A percentile compares a stretch with the other conserved stretches of the same genome.
Evolutionary conservation across 2,888 invertebrate species (phyloP).

Genomic region (Formica aserva): DNA sequence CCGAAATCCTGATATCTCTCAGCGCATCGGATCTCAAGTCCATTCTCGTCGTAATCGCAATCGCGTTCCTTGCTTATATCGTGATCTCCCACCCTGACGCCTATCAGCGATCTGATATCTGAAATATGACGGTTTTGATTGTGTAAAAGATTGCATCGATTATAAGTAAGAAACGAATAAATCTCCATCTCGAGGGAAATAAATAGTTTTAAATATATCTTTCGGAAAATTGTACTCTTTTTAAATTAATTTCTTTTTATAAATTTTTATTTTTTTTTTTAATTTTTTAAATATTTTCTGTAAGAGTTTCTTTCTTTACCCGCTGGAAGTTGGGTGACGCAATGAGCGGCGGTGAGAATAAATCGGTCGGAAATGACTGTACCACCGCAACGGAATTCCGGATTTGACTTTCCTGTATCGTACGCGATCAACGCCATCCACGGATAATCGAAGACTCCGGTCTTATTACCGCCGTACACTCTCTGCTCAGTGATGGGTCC

Average conservation of each 20-base stretch:
- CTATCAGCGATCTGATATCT: conserved; percentile 77
- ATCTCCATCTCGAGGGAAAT: not conserved
- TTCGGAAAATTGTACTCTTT: not conserved
- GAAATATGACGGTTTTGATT: conserved; percentile 48
- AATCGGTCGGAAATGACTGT: conserved; percentile 87
- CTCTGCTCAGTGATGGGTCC: conserved; percentile 87
- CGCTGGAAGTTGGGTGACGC: conserved; percentile 84
- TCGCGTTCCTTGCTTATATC: conserved; percentile 85
- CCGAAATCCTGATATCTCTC: conserved; percentile 87
- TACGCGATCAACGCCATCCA: conserved; percentile 93
- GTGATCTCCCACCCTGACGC: conserved; percentile 89
- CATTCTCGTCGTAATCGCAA: conserved; percentile 86
- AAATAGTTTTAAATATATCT: not conserved
- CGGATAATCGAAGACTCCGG: conserved; percentile 89
- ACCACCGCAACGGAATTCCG: conserved; percentile 84
- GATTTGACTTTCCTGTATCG: conserved; percentile 72
- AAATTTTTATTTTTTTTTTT: not conserved
- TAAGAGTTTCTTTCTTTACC: conserved; percentile 63
- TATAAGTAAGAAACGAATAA: not conserved
- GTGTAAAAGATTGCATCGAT: not conserved
- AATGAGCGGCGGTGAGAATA: conserved; percentile 88
- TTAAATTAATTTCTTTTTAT: not conserved
- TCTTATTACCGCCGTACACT: conserved; percentile 89
- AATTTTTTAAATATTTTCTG: not conserved
- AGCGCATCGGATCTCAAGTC: conserved; percentile 83